Evolutionary conservation across 2,888 invertebrate genomes (phyloP).

Genomic region (Pseudeuparius sepicola): DNA sequence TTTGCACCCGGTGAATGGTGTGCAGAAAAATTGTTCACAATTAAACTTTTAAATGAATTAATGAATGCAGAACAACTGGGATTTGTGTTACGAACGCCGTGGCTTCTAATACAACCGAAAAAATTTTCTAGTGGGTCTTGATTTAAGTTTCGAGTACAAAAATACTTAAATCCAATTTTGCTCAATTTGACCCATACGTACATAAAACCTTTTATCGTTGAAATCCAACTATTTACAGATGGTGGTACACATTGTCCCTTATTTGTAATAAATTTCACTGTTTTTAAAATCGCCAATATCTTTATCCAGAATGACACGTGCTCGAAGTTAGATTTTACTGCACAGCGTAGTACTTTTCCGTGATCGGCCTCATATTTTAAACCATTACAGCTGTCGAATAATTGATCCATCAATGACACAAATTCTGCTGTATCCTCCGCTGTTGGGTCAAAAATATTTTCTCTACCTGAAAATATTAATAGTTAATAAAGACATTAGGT

Average conservation of each 20-base stretch:
- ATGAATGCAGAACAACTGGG: conserved; percentile 11
- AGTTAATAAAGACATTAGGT: too few relatives aligned
- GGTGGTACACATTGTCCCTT: conserved; percentile 6
- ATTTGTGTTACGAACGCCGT: neutral
- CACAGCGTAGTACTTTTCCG: conserved; percentile 12
- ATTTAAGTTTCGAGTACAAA: too few relatives aligned
- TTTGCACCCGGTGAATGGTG: conserved; percentile 19
- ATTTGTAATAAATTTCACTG: conserved; percentile 11
- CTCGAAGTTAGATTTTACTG: conserved; percentile 12
- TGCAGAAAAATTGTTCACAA: conserved; percentile 20
- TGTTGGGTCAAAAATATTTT: too few relatives aligned
- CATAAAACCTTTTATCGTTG: conserved; percentile 17
- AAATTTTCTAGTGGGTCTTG: conserved; percentile 16
- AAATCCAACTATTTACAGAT: conserved; percentile 14
- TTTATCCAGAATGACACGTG: conserved; percentile 12
- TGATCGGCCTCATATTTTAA: conserved; percentile 7
- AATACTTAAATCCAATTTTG: too few relatives aligned
- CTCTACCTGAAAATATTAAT: too few relatives aligned
- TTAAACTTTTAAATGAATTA: conserved; percentile 17
- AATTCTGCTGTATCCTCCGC: conserved; percentile 20
- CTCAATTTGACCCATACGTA: too few relatives aligned
- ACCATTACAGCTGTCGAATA: conserved; percentile 22
- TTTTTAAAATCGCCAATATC: conserved; percentile 10
- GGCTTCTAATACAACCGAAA: conserved; percentile 3
- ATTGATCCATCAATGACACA: conserved; percentile 19